Base-by-base conservation (phyloP, 2,797 vertebrate species). In the Poecilia gillii region DNA sequence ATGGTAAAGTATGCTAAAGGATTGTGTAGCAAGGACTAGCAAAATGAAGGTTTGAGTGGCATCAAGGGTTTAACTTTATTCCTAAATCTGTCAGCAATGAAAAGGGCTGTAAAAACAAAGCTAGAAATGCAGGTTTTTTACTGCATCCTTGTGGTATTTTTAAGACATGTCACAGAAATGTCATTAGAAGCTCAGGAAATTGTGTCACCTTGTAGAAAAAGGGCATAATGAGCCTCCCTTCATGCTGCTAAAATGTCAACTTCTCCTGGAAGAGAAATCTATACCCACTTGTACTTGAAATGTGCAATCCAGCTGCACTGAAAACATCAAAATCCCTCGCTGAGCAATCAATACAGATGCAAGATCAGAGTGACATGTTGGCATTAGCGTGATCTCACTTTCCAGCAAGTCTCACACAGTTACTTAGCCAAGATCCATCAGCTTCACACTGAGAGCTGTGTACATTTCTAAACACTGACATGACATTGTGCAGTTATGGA, bases 71-170 rank as follows among this genome's bases (percentile, higher is more conserved):
- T 68, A 68, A 68, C 7, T 43, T 43, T 14, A 43, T 43, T 45
- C 25, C 41, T 45, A 71, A n/a, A 45, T 43, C 39, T 45, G 68
- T 28, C 49, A n/a, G 33, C 33, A 39, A 14, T 53, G 16, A 73
- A 73, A 51, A 51, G 28, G 51, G 62, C 39, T 43, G 5, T 25
- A 71, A 71, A 39, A 71, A 71, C 39, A 71, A 45, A 71, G 75
- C 43, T 53, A 80, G 81, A 83, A 84, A 82, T 73, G 18, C 2
- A 28, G 16, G 14, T 9, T 20, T 23, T 51, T 53, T 55, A 41
- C 47, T 39, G 49, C 12, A 43, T 49, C 36, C 53, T n/a, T 43
- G 53, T 28, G 39, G 53, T 59, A 20, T 20, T 75, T 57, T 59
- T n/a, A 62, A 55, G 31, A 43, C 14, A 45, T 20, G 25, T 71